Percentiles rank a stretch among this genome's conserved stretches.
These are phyloP conservation scores for Triplophysa bombifrons DNA, from an alignment of 2,797 vertebrate species.

Conservation along the genomic window DNA sequence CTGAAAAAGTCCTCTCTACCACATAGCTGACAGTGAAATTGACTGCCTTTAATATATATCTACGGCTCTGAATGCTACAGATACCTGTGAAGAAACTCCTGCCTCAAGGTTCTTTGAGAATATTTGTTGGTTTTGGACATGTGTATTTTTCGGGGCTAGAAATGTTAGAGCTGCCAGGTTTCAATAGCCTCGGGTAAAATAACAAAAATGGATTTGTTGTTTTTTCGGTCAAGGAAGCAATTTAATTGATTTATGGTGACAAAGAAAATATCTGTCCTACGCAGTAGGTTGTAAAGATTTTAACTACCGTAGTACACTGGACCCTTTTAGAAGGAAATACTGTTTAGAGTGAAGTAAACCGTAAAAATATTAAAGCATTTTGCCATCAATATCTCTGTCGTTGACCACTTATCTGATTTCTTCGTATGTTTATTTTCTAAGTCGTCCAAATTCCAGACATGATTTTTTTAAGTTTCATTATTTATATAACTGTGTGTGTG, in stretches of 20 bases:
- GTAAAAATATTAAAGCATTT: neutral
- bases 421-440: neutral
- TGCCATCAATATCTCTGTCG: slow-evolving; percentile 5
- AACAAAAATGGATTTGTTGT: slow-evolving; percentile 35
- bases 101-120: slow-evolving; percentile 2
- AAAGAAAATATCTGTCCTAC: slow-evolving; percentile 46
- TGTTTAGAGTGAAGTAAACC: neutral
- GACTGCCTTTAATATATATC: slow-evolving; percentile 17
- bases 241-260: slow-evolving; percentile 51
- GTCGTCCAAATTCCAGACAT: neutral
- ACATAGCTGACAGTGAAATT: neutral
- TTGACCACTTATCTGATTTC: slow-evolving; percentile 11
- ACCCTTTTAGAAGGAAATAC: slow-evolving; percentile 34
- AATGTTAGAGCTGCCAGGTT: slow-evolving; percentile 37
- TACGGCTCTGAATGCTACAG: slow-evolving; percentile 14
- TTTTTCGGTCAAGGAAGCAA: slow-evolving; percentile 49
- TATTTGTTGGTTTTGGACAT: slow-evolving; percentile 52
- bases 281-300: slow-evolving; percentile 43
- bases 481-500: neutral
- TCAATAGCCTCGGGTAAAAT: slow-evolving; percentile 48
- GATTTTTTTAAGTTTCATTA: neutral
- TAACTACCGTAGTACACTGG: slow-evolving; percentile 42
- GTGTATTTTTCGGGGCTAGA: slow-evolving; percentile 29
- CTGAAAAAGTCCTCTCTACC: neutral
- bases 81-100: slow-evolving; percentile 22